Evolutionary conservation across 2,888 invertebrate species (phyloP), one percentile per base, ranked within the genome.

Genomic region (Furcula furcula): DNA sequence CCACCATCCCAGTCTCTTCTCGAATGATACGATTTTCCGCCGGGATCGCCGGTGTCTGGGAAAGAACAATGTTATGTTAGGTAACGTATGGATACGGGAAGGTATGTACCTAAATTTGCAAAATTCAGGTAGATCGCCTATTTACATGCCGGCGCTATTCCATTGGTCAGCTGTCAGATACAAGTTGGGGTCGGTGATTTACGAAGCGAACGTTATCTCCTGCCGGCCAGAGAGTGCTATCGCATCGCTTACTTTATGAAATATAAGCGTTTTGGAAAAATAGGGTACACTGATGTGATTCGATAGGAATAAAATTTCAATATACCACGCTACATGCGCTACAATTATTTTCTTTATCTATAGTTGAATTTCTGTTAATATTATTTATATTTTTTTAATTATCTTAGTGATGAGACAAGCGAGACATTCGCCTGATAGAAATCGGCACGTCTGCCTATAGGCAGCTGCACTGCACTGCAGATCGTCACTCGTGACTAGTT

Each of bases 1-100:
- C 93, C 92, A 4, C 93, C 92, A 63, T 96, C 95, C 95, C 95
- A 95, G 13, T 95, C 95, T 31, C 93, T 90, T 38, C 94, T 88
- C 0, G 65, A 41, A 21, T 61, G 59, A 54, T 73, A 79, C 1
- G 72, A 46, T 45, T 74, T 85, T 44, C 84, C 85, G 28, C 87
- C 87, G 3, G 86, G 86, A 55, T 88, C 87, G 1, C 83, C 85
- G 1, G 71, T 55, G 36, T 55, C 85, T 84, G 37, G 13, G 25
- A 30, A 27, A 36, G 36, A 30, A 29, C 31, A 36, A 44, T 21
- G 6, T 7, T 9, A 27, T n/a, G 2, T 12, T 22, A 21, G 19
- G 9, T 18, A 21, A 22, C n/a, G 26, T 14, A 14, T 7, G 1
- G 12, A 9, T 15, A 25, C 4, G 15, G 11, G 7, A 11, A 16